phyloP scores from a whole-genome alignment of 2,888 invertebrate species.

The Bellardia pandia region DNA sequence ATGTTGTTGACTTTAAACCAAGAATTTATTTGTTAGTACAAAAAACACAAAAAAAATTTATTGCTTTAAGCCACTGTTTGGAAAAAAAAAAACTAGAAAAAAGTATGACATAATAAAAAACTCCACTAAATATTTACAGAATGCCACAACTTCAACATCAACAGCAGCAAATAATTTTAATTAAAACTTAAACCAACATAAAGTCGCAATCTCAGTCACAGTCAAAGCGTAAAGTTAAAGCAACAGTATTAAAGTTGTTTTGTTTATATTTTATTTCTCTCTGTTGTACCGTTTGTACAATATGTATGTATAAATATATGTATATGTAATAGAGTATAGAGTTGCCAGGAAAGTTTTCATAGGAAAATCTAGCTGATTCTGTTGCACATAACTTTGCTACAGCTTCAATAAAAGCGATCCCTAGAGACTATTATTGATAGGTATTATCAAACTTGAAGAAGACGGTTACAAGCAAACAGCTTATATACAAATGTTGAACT shows the following conservation, averaged over 20 bases:
- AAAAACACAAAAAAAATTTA: not conserved
- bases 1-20: too few species aligned
- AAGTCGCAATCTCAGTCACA: slow-evolving; percentile 11
- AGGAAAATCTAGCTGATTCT: too few species aligned
- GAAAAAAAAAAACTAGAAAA: not conserved
- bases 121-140: slow-evolving; percentile 34
- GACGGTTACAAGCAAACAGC: too few species aligned
- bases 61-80: not conserved
- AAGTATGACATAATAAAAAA: slow-evolving; percentile 1
- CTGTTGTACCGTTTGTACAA: not conserved
- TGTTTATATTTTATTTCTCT: slow-evolving; percentile 35
- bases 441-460: too few species aligned
- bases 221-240: slow-evolving; percentile 42
- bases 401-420: too few species aligned
- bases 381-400: too few species aligned
- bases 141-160: slow-evolving; percentile 47
- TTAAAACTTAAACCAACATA: slow-evolving; percentile 81
- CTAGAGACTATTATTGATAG: too few species aligned
- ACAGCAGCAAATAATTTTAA: slow-evolving; percentile 80
- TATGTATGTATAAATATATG: slow-evolving; percentile 9
- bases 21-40: not conserved
- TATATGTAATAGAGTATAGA: not conserved
- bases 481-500: too few species aligned
- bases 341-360: not conserved
- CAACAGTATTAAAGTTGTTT: slow-evolving; percentile 32